Percentiles rank a stretch among this genome's conserved stretches.
Conservation (phyloP, 1,140 invertebrate genomes). For the Phthorimaea operculella region DNA sequence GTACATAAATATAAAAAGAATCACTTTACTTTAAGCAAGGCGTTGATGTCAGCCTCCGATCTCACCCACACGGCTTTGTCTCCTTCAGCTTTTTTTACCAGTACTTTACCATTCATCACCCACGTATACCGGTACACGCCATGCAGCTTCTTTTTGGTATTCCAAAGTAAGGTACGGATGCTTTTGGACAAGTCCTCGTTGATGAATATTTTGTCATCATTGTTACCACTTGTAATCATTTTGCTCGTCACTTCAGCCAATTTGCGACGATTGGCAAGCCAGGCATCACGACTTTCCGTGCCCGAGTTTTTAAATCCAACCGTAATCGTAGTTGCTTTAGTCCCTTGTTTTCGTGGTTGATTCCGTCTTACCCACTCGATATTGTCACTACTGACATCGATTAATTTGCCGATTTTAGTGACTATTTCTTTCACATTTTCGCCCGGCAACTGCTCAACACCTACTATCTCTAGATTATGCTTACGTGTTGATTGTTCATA, state of each 20-base stretch:
- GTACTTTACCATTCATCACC: neutral
- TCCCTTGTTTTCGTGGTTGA: neutral
- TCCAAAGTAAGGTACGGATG: neutral
- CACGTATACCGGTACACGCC: constrained; percentile 3
- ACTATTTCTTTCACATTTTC: constrained; percentile 12
- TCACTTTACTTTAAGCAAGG: too few species aligned
- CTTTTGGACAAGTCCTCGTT: neutral
- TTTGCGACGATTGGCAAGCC: constrained; percentile 3
- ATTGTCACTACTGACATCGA: neutral
- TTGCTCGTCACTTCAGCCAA: neutral
- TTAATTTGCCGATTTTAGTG: neutral
- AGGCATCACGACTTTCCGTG: neutral
- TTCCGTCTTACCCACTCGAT: neutral
- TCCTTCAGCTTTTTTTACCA: constrained; percentile 1
- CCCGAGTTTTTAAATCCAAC: constrained; percentile 1
- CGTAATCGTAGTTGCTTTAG: constrained; percentile 1
- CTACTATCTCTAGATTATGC: constrained; percentile 8
- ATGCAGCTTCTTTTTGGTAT: constrained; percentile 1
- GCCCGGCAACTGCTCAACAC: constrained; percentile 12
- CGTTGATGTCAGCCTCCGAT: constrained; percentile 3
- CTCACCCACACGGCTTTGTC: constrained; percentile 1
- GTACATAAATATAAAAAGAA: too few species aligned
- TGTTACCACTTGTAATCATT: neutral
- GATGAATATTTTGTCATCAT: neutral
- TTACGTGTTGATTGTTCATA: constrained; percentile 12